phyloP scores from a whole-genome alignment of 2,888 invertebrate species.

The Campoplex nolae region DNA sequence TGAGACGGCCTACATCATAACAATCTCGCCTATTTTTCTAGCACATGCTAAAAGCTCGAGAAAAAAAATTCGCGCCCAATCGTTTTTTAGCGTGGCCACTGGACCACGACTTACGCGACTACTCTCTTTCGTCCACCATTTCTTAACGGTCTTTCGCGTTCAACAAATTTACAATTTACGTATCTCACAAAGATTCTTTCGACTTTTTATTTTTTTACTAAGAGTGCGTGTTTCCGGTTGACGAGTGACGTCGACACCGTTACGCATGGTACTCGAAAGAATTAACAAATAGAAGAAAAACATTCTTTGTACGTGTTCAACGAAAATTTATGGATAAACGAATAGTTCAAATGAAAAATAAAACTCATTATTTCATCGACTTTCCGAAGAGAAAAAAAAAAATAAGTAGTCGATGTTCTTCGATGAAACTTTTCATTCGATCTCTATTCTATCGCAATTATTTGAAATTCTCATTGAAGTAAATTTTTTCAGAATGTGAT shows the following conservation, averaged over 20 bases:
- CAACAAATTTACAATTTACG: neutral
- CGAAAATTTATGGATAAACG: no score
- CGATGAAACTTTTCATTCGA: neutral
- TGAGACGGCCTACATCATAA: conserved; percentile 51
- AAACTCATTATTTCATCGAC: neutral
- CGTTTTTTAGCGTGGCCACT: conserved; percentile 62
- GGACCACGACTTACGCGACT: conserved; percentile 7
- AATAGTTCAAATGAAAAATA: neutral
- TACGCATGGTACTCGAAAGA: no score
- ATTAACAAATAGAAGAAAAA: no score
- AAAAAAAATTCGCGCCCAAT: conserved; percentile 59
- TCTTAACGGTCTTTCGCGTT: conserved; percentile 63
- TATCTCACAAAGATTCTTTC: neutral
- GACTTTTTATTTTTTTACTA: neutral
- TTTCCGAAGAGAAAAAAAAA: neutral
- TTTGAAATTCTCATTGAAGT: conserved; percentile 3
- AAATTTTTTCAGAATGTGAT: neutral
- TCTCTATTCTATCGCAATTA: neutral
- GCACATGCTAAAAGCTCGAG: conserved; percentile 19
- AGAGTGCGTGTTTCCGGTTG: neutral
- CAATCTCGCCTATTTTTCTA: neutral
- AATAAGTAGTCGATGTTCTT: neutral
- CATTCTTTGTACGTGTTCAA: no score
- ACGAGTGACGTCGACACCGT: neutral
- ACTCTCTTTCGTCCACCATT: conserved; percentile 49